Conservation (phyloP, 2,797 vertebrate species). For the Threskiornis aethiopicus region DNA sequence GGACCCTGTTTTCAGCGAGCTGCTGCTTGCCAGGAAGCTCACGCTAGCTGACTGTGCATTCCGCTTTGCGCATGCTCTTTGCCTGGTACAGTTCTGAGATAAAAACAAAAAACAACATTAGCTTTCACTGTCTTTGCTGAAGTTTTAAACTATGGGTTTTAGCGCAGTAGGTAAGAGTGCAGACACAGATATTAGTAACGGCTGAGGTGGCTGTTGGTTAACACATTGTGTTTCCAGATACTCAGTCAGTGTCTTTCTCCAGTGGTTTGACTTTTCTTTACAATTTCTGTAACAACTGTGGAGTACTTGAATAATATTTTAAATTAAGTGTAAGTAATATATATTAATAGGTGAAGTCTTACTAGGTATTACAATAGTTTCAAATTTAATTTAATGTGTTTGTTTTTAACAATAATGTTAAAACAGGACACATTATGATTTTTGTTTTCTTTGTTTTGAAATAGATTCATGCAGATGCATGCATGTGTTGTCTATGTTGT, state of each 20-base stretch:
- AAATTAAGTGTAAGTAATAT: not conserved
- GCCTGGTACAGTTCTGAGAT: not conserved
- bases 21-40: not conserved
- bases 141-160: not conserved
- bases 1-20: not conserved
- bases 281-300: not conserved
- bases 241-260: not conserved
- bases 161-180: not conserved
- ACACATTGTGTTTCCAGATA: not conserved
- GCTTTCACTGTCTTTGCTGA: not conserved
- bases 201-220: not conserved
- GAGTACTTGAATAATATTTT: not conserved
- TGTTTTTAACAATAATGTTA: not conserved
- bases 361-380: not conserved
- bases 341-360: not conserved
- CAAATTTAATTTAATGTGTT: not conserved
- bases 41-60: not conserved
- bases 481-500: not conserved
- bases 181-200: fast-evolving
- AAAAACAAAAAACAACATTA: not conserved
- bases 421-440: not conserved
- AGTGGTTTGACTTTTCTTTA: not conserved
- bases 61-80: not conserved
- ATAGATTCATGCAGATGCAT: not conserved
- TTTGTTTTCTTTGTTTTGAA: not conserved